Conservation (phyloP, 2,113 vertebrate genomes). For the Ibidorhyncha struthersii region DNA sequence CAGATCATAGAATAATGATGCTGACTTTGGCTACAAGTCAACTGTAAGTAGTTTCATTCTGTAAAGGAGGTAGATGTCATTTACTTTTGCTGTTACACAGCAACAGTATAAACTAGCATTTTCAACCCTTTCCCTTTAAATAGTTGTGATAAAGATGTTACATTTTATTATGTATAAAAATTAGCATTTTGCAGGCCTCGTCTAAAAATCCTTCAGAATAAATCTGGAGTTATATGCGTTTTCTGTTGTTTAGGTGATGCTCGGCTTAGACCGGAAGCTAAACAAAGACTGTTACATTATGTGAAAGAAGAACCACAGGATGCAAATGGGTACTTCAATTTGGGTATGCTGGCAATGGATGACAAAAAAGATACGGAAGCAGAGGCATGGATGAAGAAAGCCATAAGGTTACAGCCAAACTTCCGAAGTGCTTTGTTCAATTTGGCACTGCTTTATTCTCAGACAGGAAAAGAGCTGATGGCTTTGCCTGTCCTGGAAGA, state of each 20-base stretch:
- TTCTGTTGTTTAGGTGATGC: conserved; percentile 82
- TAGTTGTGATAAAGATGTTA: not conserved
- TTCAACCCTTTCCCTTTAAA: not conserved
- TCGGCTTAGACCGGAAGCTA: conserved; percentile 92
- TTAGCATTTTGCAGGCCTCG: not conserved
- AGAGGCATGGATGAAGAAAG: conserved; percentile 95
- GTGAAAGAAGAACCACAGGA: conserved; percentile 92
- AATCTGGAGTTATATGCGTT: not conserved
- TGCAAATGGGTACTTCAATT: conserved; percentile 97
- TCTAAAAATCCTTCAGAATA: not conserved
- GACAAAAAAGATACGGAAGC: conserved; percentile 88
- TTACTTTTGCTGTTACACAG: not conserved
- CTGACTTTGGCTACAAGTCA: not conserved
- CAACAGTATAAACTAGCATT: not conserved
- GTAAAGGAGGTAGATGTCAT: not conserved
- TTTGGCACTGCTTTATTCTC: conserved; percentile 93
- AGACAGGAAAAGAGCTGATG: conserved; percentile 88
- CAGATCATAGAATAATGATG: not conserved
- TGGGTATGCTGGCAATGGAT: conserved; percentile 99
- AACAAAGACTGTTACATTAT: conserved; percentile 89
- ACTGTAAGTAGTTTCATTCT: not conserved
- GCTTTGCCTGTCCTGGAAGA: conserved; percentile 91
- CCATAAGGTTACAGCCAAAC: conserved; percentile 86
- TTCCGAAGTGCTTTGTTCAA: conserved; percentile 98
- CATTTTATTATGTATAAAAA: not conserved